These are phyloP conservation scores for Drosophila sucinea DNA, from an alignment of 1,140 invertebrate species.

Conservation along the genomic window DNA sequence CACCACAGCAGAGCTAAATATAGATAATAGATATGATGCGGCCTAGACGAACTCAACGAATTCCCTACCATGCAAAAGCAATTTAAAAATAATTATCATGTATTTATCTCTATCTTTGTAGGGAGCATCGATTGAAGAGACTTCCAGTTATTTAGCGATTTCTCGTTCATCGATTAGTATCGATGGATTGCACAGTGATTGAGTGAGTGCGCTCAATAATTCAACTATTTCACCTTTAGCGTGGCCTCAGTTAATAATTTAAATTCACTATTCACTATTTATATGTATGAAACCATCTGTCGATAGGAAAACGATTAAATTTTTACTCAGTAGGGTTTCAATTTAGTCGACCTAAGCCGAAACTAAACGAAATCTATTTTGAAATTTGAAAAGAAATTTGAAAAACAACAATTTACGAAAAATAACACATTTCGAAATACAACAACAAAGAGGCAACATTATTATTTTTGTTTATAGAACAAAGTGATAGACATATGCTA, in stretches of 20 bases:
- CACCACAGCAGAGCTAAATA: background rate
- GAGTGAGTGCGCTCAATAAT: no score
- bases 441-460: slow-evolving; percentile 10
- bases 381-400: slow-evolving; percentile 58
- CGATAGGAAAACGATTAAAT: no score
- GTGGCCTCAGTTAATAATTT: no score
- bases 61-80: slow-evolving; percentile 31
- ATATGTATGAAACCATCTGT: no score
- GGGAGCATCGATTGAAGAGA: no score
- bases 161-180: no score
- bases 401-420: slow-evolving; percentile 32
- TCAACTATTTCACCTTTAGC: no score
- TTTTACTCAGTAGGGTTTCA: background rate
- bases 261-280: no score
- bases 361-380: slow-evolving; percentile 43
- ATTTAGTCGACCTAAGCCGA: background rate
- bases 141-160: no score
- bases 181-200: no score
- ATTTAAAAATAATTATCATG: background rate
- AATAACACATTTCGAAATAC: slow-evolving; percentile 46
- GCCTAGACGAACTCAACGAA: slow-evolving; percentile 52
- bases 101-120: no score
- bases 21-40: slow-evolving; percentile 14
- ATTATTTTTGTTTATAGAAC: slow-evolving; percentile 14
- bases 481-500: slow-evolving; percentile 8